Evolutionary conservation across 2,888 invertebrate genomes (phyloP).

Genomic region (Lagria hirta): DNA sequence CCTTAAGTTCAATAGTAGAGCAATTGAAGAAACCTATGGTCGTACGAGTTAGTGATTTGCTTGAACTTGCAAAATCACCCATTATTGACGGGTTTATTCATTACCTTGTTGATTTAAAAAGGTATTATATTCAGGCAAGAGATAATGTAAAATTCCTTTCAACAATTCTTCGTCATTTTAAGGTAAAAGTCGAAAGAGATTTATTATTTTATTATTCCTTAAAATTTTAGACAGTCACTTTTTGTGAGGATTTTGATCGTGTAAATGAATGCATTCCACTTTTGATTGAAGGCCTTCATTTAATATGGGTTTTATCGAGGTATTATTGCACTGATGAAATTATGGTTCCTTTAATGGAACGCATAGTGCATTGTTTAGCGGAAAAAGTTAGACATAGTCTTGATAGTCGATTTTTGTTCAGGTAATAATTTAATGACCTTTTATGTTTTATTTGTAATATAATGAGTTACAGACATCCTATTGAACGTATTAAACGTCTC

Average conservation of each 20-base stretch:
- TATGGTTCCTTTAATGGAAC: constrained; percentile 80
- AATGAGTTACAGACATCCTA: constrained; percentile 35
- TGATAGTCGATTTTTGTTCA: constrained; percentile 72
- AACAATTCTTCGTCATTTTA: constrained; percentile 73
- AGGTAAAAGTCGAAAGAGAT: too few species aligned
- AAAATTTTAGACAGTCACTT: constrained; percentile 49
- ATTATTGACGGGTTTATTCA: constrained; percentile 62
- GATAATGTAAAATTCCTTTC: constrained; percentile 79
- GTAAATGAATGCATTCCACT: constrained; percentile 74
- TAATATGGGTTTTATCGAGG: constrained; percentile 89
- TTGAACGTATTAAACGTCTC: constrained; percentile 35
- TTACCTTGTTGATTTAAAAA: constrained; percentile 64
- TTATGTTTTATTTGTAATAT: constrained; percentile 1
- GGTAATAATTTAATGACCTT: constrained; percentile 56
- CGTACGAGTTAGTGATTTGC: constrained; percentile 61
- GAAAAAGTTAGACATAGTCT: constrained; percentile 74
- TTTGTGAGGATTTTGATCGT: constrained; percentile 65
- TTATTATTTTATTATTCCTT: too few species aligned
- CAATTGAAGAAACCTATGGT: constrained; percentile 76
- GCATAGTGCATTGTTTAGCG: constrained; percentile 81
- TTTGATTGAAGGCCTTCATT: constrained; percentile 79
- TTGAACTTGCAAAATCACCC: constrained; percentile 60
- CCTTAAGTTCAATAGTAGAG: constrained; percentile 75
- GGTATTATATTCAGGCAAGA: constrained; percentile 69
- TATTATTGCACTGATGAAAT: constrained; percentile 83